Percentiles rank a stretch among this genome's conserved stretches.
These are phyloP conservation scores for Drosophila kohkoa DNA, from an alignment of 1,140 invertebrate species.

Conservation along the genomic window DNA sequence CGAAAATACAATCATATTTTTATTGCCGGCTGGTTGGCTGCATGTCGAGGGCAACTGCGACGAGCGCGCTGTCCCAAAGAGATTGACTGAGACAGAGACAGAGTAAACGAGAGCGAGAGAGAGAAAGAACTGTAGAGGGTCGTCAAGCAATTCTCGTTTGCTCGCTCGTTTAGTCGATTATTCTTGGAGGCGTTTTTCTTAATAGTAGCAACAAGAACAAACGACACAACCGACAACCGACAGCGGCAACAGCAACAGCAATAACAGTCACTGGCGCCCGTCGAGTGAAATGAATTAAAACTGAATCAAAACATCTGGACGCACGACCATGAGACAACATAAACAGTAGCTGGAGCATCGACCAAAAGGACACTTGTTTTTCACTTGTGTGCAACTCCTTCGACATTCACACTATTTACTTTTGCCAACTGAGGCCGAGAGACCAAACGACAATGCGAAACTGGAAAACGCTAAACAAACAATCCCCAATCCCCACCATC, in stretches of 20 bases:
- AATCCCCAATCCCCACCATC: background rate
- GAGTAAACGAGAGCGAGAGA: slow-evolving; percentile 16
- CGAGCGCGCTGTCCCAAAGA: slow-evolving; percentile 4
- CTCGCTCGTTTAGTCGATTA: slow-evolving; percentile 79
- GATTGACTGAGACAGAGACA: slow-evolving; percentile 42
- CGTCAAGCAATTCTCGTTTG: slow-evolving; percentile 71
- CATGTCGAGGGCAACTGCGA: slow-evolving; percentile 53
- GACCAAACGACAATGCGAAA: background rate
- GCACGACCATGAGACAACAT: slow-evolving; percentile 50
- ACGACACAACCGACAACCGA: slow-evolving; percentile 33
- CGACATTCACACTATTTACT: slow-evolving; percentile 35
- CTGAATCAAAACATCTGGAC: slow-evolving; percentile 82
- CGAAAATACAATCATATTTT: slow-evolving; percentile 83
- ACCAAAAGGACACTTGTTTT: slow-evolving; percentile 6
- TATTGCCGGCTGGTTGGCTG: slow-evolving; percentile 81
- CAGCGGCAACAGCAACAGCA: slow-evolving; percentile 53
- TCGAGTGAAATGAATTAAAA: slow-evolving; percentile 80
- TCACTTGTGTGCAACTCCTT: background rate
- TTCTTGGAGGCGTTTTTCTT: slow-evolving; percentile 82
- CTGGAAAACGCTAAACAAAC: slow-evolving; percentile 13
- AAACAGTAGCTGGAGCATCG: slow-evolving; percentile 3
- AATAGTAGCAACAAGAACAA: slow-evolving; percentile 75
- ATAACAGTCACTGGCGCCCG: slow-evolving; percentile 66
- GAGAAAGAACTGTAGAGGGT: background rate
- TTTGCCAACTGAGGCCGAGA: slow-evolving; percentile 16